Evolutionary conservation across 2,797 vertebrate species (phyloP).

Genomic region (Falco biarmicus): DNA sequence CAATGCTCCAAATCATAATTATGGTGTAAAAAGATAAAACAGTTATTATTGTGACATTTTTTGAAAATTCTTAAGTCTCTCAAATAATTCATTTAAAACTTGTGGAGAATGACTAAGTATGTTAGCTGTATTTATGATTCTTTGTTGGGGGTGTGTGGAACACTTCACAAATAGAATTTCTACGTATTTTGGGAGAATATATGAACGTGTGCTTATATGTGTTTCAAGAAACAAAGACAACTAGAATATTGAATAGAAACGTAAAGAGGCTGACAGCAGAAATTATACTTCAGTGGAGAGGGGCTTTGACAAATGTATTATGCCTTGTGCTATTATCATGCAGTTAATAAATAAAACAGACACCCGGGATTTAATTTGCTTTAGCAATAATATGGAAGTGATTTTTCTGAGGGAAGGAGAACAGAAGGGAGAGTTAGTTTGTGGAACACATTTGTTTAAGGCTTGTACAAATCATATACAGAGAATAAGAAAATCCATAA

Average conservation of each 20-base stretch:
- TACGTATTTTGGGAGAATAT: background rate
- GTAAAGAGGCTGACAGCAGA: constrained; percentile 25
- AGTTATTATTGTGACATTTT: constrained; percentile 70
- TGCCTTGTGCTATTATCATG: constrained; percentile 21
- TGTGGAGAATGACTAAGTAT: background rate
- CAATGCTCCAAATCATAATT: constrained; percentile 77
- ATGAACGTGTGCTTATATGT: background rate
- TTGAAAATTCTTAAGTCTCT: constrained; percentile 59
- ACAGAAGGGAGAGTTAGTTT: constrained; percentile 19
- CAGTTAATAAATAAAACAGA: constrained; percentile 62
- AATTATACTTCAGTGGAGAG: constrained; percentile 7
- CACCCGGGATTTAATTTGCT: constrained; percentile 54
- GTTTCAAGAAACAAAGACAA: constrained; percentile 25
- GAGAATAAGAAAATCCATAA: background rate
- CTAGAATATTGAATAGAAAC: constrained; percentile 5
- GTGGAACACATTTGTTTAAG: background rate
- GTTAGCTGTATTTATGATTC: background rate
- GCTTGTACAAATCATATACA: background rate
- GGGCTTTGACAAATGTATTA: constrained; percentile 32
- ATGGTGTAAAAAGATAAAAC: constrained; percentile 75
- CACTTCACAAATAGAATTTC: background rate
- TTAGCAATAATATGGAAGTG: background rate
- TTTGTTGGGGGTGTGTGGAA: background rate
- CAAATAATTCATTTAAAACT: constrained; percentile 55
- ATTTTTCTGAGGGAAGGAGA: constrained; percentile 21